These are phyloP conservation scores for Oopsacas minuta DNA, from an alignment of 37 sponge, comb jelly and placozoan species.

Conservation along the genomic window DNA sequence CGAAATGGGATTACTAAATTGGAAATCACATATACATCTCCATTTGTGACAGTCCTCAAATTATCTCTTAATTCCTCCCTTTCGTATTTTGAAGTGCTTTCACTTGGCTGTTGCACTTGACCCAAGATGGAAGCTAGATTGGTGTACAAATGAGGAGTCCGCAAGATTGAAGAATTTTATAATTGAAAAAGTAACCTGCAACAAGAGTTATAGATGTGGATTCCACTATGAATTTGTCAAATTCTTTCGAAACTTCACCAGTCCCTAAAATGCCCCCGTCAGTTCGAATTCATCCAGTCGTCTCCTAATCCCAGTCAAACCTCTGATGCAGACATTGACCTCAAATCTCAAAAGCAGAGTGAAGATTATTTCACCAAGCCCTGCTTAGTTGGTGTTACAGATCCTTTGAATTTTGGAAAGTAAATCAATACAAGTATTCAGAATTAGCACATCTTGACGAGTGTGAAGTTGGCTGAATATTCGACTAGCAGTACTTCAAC, in stretches of 20 bases:
- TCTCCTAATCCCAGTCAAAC: not conserved
- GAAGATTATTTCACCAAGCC: no score
- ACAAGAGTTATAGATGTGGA: not conserved
- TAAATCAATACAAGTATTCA: no score
- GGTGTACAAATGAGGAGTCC: not conserved
- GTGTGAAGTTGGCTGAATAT: no score
- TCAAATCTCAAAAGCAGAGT: no score
- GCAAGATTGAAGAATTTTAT: not conserved
- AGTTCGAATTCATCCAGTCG: not conserved
- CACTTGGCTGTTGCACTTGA: not conserved
- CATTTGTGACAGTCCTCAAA: not conserved
- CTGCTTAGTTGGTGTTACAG: no score
- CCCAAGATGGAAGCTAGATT: not conserved
- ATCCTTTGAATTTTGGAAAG: no score
- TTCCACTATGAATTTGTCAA: not conserved
- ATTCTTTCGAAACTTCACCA: not conserved
- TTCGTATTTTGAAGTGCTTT: not conserved
- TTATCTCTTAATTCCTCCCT: not conserved
- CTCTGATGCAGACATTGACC: no score
- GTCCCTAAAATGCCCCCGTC: not conserved
- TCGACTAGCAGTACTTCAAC: no score
- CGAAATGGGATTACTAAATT: not conserved
- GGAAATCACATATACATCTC: not conserved
- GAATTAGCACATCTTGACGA: no score
- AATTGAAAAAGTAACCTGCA: not conserved